These are phyloP conservation scores for Pristionchus fissidentatus DNA, from an alignment of 2,888 invertebrate species.

Conservation along the genomic window DNA sequence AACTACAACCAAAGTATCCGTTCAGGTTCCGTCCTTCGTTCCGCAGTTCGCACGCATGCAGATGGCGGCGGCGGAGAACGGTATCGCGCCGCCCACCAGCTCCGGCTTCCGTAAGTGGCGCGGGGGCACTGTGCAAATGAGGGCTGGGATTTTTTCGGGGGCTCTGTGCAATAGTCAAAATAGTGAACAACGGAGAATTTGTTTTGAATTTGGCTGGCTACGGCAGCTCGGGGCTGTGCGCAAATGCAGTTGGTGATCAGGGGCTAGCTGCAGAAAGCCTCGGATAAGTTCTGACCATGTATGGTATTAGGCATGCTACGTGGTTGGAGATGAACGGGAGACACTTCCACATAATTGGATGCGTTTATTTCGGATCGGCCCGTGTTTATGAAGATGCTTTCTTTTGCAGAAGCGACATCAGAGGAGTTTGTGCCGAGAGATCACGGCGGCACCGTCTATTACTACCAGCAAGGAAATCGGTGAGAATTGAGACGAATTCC, in stretches of 20 bases:
- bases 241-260: no score
- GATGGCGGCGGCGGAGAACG: neutral
- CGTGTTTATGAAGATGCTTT: neutral
- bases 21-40: conserved; percentile 38
- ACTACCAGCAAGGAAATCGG: conserved; percentile 14
- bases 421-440: conserved; percentile 2
- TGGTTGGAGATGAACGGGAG: no score
- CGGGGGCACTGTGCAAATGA: neutral
- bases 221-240: no score
- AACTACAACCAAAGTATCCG: neutral
- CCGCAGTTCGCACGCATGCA: conserved; percentile 43
- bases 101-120: conserved; percentile 27
- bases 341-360: no score
- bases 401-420: neutral
- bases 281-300: no score
- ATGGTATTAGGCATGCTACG: no score
- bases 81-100: neutral
- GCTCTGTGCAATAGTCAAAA: neutral
- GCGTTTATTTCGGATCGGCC: no score
- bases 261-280: no score
- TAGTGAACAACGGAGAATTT: no score
- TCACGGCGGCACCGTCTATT: conserved; percentile 40
- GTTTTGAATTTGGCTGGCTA: no score
- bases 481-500: neutral
- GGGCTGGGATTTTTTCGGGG: neutral